A percentile compares a stretch with the other conserved stretches of the same genome.
Conservation (phyloP, 1,140 invertebrate species). For the Heliconius eleuchia region DNA sequence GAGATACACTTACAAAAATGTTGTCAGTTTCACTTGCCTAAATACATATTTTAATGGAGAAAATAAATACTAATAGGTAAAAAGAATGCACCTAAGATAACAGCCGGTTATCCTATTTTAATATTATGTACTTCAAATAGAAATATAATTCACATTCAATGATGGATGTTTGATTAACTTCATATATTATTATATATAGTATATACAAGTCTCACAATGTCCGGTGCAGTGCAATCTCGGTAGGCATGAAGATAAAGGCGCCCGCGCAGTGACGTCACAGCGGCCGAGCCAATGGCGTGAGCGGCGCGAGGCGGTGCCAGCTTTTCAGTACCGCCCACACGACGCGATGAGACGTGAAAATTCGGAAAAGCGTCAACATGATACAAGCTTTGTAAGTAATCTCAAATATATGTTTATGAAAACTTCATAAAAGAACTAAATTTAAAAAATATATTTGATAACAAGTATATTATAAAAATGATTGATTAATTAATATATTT, state of each 20-base stretch:
- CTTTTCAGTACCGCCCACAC: conserved; percentile 61
- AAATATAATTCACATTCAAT: not conserved
- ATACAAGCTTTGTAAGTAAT: not conserved
- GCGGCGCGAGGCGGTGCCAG: conserved; percentile 59
- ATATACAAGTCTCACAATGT: conserved; percentile 21
- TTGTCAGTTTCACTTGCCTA: not conserved
- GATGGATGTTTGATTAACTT: not conserved
- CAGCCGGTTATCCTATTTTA: no score
- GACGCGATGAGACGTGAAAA: conserved; percentile 48
- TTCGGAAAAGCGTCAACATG: conserved; percentile 39
- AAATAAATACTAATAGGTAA: not conserved
- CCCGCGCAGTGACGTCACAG: conserved; percentile 71
- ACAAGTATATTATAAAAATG: no score
- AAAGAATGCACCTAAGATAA: not conserved
- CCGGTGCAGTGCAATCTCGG: conserved; percentile 20
- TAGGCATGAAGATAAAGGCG: conserved; percentile 58
- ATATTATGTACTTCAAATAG: not conserved
- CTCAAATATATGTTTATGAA: not conserved
- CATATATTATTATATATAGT: not conserved
- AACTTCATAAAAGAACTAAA: not conserved
- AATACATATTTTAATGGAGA: not conserved
- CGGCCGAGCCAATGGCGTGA: conserved; percentile 65
- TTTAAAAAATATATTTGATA: not conserved
- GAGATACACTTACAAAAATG: not conserved
- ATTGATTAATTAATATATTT: no score